Evolutionary conservation across 2,888 invertebrate genomes (phyloP).

Genomic region (Hesperia comma): DNA sequence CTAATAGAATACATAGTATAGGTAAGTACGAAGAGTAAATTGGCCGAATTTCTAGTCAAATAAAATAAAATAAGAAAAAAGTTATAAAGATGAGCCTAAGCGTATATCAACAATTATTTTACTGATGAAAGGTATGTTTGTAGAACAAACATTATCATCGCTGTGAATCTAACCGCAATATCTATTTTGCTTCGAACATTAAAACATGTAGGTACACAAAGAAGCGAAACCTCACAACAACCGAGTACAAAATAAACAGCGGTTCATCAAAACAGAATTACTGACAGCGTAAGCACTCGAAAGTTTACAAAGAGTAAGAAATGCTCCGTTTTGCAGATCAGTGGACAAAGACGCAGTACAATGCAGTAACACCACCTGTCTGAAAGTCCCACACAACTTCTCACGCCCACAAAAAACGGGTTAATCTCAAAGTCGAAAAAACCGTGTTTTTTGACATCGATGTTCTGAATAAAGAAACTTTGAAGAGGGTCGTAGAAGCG

Average conservation of each 20-base stretch:
- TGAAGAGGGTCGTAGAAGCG: constrained; percentile 24
- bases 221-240: constrained; percentile 6
- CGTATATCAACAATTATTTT: no score
- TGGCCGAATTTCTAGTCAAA: background rate
- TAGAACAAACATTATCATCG: background rate
- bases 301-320: constrained; percentile 27
- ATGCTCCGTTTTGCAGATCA: constrained; percentile 40
- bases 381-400: constrained; percentile 61
- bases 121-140: no score
- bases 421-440: constrained; percentile 57
- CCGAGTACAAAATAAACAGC: constrained; percentile 24
- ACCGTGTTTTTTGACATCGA: constrained; percentile 33
- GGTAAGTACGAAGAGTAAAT: no score
- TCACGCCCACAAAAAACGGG: constrained; percentile 79
- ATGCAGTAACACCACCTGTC: constrained; percentile 62
- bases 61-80: background rate
- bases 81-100: no score
- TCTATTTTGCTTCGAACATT: background rate
- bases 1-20: no score
- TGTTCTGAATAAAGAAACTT: constrained; percentile 27
- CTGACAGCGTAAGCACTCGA: constrained; percentile 35
- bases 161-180: background rate
- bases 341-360: constrained; percentile 48
- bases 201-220: constrained; percentile 2
- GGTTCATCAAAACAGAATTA: constrained; percentile 29